Base-by-base conservation (phyloP, 1,140 invertebrate genomes). In the Eriocheir sinensis region DNA sequence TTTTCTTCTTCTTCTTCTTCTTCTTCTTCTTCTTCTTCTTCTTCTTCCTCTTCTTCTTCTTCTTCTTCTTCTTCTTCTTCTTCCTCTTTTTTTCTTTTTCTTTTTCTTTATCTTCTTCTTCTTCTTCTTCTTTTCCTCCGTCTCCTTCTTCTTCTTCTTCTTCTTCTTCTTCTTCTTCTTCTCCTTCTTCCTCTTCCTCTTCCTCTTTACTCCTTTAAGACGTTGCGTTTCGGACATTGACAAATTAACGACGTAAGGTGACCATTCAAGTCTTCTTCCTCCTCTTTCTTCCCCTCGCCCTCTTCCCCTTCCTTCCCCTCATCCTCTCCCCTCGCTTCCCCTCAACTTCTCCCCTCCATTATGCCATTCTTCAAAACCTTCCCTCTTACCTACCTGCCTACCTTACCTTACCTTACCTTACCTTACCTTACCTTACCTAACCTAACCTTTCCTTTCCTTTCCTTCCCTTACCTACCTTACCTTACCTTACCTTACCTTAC, bases 321-420 rank as follows among this genome's bases (percentile, higher is more conserved):
- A 3, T 30, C 3, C 88, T 44, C 44, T 30, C 41, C 15, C 83
- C 83, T n/a, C 34, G 30, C 83, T 86, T 12, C 34, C 83, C 38
- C 83, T 34, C 83, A 8, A 3, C 38, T 30, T 44, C 38, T 30
- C 30, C 38, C 9, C 30, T 12, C 9, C 32, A 85, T 85, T 38
- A 38, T 85, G 38, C 21, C 48, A 34, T 85, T 85, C n/a, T 38
- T 38, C n/a, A 38, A 79, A 85, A 85, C 81, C 38, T 85, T 36
- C 81, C 41, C 88, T 21, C 38, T 15, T 41, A 21, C 40, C 40
- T 41, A 38, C 34, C 34, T 40, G 15, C 17, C 41, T 44, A 21
- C 38, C 41, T 44, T 40, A 34, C 41, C 88, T 44, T n/a, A 27
- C 88, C 27, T 8, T 89, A 21, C 41, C 88, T 44, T 38, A 17